Percentiles rank a stretch among this genome's conserved stretches.
phyloP scores from a whole-genome alignment of 2,113 vertebrate genomes.

The Ahaetulla prasina region DNA sequence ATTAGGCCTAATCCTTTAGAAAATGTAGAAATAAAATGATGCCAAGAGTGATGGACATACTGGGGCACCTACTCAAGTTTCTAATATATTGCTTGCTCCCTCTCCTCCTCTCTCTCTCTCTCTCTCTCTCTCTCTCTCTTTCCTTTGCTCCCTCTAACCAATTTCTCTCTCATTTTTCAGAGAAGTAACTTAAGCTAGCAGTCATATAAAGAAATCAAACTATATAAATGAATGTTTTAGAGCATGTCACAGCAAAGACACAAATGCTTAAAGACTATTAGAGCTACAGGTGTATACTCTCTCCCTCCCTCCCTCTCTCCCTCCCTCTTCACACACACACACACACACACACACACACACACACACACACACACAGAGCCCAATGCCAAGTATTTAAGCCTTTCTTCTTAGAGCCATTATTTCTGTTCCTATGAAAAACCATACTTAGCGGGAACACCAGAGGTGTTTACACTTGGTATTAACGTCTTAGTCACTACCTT shows the following conservation, averaged over 20 bases:
- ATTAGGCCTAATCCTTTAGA: constrained; percentile 68
- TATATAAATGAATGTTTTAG: constrained; percentile 62
- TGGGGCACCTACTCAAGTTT: constrained; percentile 69
- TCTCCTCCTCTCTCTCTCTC: constrained; percentile 28
- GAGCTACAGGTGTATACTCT: constrained; percentile 26
- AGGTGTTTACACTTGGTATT: constrained; percentile 67
- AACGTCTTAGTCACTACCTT: constrained; percentile 55
- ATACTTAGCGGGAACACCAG: constrained; percentile 53
- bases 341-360: constrained; percentile 9
- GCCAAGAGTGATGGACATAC: constrained; percentile 67
- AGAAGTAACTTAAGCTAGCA: constrained; percentile 69
- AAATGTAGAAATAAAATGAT: constrained; percentile 67
- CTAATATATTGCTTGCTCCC: constrained; percentile 49
- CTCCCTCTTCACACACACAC: no score
- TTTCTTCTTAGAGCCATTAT: constrained; percentile 53
- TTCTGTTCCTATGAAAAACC: constrained; percentile 55
- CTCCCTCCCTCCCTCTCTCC: no score
- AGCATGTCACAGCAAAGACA: constrained; percentile 64
- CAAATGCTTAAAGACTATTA: constrained; percentile 66
- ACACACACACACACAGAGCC: constrained; percentile 19
- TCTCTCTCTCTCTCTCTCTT: no score
- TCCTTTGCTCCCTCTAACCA: not conserved
- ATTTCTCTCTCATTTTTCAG: not conserved
- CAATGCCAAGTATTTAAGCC: constrained; percentile 59
- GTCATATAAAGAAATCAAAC: constrained; percentile 72